Evolutionary conservation across 2,797 vertebrate species (phyloP).

Genomic region (Hyperoplus lanceolatus): DNA sequence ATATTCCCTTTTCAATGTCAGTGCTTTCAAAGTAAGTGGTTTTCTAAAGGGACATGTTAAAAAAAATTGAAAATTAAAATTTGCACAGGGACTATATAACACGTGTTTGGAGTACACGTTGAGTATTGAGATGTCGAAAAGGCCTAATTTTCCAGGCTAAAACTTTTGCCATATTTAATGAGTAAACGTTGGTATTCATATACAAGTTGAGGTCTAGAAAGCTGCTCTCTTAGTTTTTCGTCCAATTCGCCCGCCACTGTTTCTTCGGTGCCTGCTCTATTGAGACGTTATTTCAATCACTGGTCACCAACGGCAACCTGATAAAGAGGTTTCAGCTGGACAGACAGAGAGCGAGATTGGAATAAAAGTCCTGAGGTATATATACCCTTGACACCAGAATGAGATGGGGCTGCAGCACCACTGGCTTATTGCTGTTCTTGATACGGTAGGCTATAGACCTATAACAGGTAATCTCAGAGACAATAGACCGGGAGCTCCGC

Average conservation of each 20-base stretch:
- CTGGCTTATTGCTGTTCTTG: constrained; percentile 73
- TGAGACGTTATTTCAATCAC: constrained; percentile 60
- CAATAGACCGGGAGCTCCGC: constrained; percentile 43
- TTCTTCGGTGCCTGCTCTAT: constrained; percentile 47
- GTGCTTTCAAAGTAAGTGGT: constrained; percentile 53
- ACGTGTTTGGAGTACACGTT: constrained; percentile 9
- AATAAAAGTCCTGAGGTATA: constrained; percentile 38
- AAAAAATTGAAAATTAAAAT: constrained; percentile 23
- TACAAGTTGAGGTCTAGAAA: background rate
- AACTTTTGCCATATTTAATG: too few relatives aligned
- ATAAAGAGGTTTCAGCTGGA: constrained; percentile 75
- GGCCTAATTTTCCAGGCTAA: too few relatives aligned
- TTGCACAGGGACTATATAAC: background rate
- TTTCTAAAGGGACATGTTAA: constrained; percentile 30
- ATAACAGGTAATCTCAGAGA: constrained; percentile 76
- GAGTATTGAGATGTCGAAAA: too few relatives aligned
- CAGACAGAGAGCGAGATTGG: constrained; percentile 68
- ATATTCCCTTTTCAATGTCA: constrained; percentile 52
- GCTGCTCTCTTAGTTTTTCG: constrained; percentile 45
- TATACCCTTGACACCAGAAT: constrained; percentile 52
- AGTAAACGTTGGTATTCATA: too few relatives aligned
- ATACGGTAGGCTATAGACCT: constrained; percentile 53
- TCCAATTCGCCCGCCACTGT: constrained; percentile 35
- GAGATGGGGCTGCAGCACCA: constrained; percentile 63
- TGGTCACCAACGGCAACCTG: constrained; percentile 54